Evolutionary conservation across 1,140 invertebrate species (phyloP), one percentile per base, ranked within the genome.

Genomic region (Bombus fervidus): DNA sequence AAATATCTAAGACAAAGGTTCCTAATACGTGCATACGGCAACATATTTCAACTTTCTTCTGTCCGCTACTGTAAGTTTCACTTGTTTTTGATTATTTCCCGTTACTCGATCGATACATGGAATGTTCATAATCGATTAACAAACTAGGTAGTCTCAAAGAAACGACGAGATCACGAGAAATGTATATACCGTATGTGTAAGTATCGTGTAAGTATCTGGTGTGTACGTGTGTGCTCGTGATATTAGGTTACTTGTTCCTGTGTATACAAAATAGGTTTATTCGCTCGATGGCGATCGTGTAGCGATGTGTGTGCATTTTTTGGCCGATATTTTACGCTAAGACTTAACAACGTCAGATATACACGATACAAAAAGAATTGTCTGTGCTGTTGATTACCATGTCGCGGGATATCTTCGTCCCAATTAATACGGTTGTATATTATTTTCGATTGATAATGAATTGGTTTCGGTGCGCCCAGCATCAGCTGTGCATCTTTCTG

Each of bases 341-440:
- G 83, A 87, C 66, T 88, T 91, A 88, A 91, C 89, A 88, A 91
- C 77, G 75, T 87, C 73, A 71, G 69, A 90, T 88, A 88, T 84
- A 88, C 83, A 88, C 89, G 89, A 87, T 90, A 86, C 83, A 90
- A 90, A 72, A 90, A 90, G 86, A 90, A 90, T 86, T 88, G 88
- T 89, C 83, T 82, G 81, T 87, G 86, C 88, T 68, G 57, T 86
- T 72, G 66, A 86, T 57, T 81, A 89, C 75, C 68, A 75, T 74
- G 41, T 57, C 8, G 9, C 34, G 10, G 57, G 15, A 76, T 28
- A 37, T 22, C 47, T 15, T 68, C 28, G 39, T 31, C 28, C 68
- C 62, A 10, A n/a, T 62, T 59, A 34, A 81, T 82, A 47, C 57
- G 15, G 47, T 79, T 66, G 28, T 41, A 22, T 69, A 57, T 22